phyloP scores from a whole-genome alignment of 1,140 invertebrate species.

The Lysiphlebus fabarum region DNA sequence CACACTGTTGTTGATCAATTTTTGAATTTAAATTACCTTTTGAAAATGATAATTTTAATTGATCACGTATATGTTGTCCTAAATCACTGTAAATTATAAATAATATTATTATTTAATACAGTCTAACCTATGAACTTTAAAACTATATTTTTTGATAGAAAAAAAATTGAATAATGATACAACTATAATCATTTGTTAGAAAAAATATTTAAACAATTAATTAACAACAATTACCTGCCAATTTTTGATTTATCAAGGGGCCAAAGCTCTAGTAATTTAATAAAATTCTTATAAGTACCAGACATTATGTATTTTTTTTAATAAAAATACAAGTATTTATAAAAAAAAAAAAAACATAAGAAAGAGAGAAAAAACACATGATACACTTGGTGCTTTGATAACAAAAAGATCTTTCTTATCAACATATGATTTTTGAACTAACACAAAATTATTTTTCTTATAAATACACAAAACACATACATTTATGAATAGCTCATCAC shows the following conservation, averaged over 20 bases:
- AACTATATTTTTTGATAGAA: neutral
- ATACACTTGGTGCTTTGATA: too few relatives aligned
- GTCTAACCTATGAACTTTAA: neutral
- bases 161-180: too few relatives aligned
- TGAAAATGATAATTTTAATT: constrained; percentile 65
- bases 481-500: too few relatives aligned
- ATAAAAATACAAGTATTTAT: too few relatives aligned
- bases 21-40: constrained; percentile 56
- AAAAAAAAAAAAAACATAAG: too few relatives aligned
- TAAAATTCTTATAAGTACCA: constrained; percentile 68
- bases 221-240: constrained; percentile 60
- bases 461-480: too few relatives aligned
- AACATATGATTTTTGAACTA: too few relatives aligned
- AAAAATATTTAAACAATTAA: neutral
- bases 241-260: constrained; percentile 70
- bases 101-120: neutral
- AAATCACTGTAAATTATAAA: constrained; percentile 62
- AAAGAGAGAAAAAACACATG: too few relatives aligned
- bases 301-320: constrained; percentile 52
- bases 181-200: too few relatives aligned
- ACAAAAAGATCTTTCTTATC: too few relatives aligned
- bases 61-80: constrained; percentile 68
- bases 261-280: constrained; percentile 75
- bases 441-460: too few relatives aligned
- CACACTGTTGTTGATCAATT: constrained; percentile 60